Percentiles rank a stretch among this genome's conserved stretches.
These are phyloP conservation scores for Strix uralensis DNA, from an alignment of 2,113 vertebrate genomes.

Conservation along the genomic window DNA sequence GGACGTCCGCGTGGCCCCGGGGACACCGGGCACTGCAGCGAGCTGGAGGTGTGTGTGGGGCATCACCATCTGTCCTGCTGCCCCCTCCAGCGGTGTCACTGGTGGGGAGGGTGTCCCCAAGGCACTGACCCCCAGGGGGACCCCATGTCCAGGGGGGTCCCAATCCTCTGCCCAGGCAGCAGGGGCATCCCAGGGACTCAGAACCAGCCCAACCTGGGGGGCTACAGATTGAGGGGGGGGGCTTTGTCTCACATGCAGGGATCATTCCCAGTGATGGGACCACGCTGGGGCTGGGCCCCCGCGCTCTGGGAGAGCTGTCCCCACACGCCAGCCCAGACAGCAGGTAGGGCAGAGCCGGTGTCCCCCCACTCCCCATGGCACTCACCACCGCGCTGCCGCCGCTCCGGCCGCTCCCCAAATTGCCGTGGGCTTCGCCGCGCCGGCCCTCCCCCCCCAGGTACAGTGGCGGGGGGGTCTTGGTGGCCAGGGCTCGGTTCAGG, in stretches of 20 bases:
- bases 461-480: slow-evolving; percentile 81
- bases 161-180: not conserved
- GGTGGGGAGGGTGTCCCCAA: no score
- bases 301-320: rapidly evolving
- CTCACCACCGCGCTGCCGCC: slow-evolving; percentile 75
- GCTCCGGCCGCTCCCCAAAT: slow-evolving; percentile 55
- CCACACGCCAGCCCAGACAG: not conserved
- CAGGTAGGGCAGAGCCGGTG: rapidly evolving
- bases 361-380: not conserved
- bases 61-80: not conserved
- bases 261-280: no score
- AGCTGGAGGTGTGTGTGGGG: not conserved
- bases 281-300: not conserved
- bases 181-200: not conserved
- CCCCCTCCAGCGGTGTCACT: not conserved
- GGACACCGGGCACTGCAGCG: not conserved
- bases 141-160: not conserved
- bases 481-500: slow-evolving; percentile 77
- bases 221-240: not conserved
- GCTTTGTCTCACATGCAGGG: rapidly evolving
- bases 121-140: not conserved
- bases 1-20: rapidly evolving
- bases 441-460: slow-evolving; percentile 76
- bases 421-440: slow-evolving; percentile 68
- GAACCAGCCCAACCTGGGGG: not conserved